Conservation (phyloP, 2,797 vertebrate genomes). For the Clarias pachynema region DNA sequence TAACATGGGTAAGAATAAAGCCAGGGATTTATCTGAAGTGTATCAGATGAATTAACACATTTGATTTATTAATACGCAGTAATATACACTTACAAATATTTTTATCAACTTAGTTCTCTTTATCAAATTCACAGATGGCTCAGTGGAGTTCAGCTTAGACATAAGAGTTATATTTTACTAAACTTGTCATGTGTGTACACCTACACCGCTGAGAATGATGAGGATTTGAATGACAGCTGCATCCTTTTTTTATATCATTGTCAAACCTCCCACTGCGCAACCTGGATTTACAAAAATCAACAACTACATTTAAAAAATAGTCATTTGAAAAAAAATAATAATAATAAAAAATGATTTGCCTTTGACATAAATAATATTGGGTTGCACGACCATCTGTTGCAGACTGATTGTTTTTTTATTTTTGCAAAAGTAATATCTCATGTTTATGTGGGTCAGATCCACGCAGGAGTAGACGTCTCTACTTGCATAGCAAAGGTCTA, state of each 20-base stretch:
- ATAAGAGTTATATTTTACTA: background rate
- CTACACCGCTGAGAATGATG: background rate
- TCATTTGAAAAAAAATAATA: background rate
- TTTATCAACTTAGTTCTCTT: background rate
- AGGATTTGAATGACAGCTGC: background rate
- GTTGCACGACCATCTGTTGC: background rate
- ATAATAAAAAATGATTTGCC: no score
- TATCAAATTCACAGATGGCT: background rate
- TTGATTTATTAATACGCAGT: background rate
- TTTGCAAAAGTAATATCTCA: background rate
- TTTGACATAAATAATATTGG: background rate
- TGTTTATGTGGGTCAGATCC: constrained; percentile 10
- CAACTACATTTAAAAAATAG: background rate
- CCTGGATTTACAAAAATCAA: background rate
- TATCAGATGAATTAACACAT: background rate
- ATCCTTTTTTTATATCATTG: background rate
- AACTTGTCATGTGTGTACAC: background rate
- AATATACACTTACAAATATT: no score
- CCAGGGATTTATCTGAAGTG: background rate
- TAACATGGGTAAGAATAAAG: background rate
- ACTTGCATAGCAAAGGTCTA: background rate
- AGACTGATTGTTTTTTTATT: background rate
- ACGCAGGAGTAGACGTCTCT: background rate
- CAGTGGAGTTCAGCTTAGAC: background rate
- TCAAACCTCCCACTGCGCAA: background rate